Conservation (phyloP, 2,797 vertebrate genomes). For the Sebastes diaconus region DNA sequence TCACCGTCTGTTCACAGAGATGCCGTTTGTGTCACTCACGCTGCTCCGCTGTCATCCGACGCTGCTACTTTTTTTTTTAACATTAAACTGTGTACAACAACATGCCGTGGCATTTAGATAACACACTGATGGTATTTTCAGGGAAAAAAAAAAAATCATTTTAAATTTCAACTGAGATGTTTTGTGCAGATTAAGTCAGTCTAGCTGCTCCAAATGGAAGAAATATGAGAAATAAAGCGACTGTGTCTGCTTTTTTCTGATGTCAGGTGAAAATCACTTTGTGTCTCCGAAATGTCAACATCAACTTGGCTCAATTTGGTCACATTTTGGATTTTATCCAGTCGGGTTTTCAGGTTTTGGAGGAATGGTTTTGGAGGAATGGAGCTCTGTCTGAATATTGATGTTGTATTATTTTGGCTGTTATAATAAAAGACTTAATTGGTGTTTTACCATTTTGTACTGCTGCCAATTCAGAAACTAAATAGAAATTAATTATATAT, state of each 20-base stretch:
- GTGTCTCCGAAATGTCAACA: conserved; percentile 20
- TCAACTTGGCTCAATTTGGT: not conserved
- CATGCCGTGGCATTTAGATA: conserved; percentile 46
- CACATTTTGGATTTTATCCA: not conserved
- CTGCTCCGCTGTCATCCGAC: not conserved
- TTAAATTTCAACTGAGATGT: conserved; percentile 38
- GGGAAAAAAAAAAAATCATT: not conserved
- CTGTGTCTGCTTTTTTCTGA: not conserved
- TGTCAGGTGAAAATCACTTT: not conserved
- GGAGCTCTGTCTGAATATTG: not conserved
- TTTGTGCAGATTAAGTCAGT: conserved; percentile 18
- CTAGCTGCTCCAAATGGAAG: not conserved
- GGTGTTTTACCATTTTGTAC: not conserved
- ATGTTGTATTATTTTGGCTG: not conserved
- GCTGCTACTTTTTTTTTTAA: conserved; percentile 4
- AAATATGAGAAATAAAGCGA: not conserved
- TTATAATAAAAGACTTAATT: not conserved
- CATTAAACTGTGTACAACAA: not conserved
- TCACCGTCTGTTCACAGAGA: conserved; percentile 13
- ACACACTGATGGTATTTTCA: conserved; percentile 32
- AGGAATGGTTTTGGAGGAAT: not conserved
- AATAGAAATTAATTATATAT: too few species aligned
- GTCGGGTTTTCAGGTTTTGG: not conserved
- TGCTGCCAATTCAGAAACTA: not conserved
- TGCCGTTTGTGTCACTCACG: conserved; percentile 18